These are phyloP conservation scores for Lethrus apterus DNA, from an alignment of 1,140 invertebrate species.

Conservation along the genomic window DNA sequence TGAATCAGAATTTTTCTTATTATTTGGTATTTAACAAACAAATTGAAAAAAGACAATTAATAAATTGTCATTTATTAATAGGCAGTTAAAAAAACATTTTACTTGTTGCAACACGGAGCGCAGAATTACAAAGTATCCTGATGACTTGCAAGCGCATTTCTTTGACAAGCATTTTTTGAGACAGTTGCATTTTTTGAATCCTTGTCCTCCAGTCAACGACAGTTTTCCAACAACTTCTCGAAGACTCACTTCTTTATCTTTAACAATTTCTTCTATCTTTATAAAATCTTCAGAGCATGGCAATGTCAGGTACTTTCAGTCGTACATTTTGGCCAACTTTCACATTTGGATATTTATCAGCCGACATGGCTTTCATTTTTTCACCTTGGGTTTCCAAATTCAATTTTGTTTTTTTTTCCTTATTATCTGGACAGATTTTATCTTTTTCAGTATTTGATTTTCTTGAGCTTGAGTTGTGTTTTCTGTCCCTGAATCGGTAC, in stretches of 20 bases:
- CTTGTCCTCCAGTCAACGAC: slow-evolving; percentile 2
- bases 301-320: slow-evolving; percentile 14
- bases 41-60: too few relatives aligned
- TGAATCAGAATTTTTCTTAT: too few relatives aligned
- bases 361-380: too few relatives aligned
- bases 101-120: background rate
- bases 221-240: slow-evolving; percentile 13
- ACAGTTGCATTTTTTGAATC: slow-evolving; percentile 7
- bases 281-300: slow-evolving; percentile 3
- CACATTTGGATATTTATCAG: slow-evolving; percentile 4
- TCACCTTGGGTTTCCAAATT: too few relatives aligned
- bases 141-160: slow-evolving; percentile 10
- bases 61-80: too few relatives aligned
- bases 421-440: too few relatives aligned
- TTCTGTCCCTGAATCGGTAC: too few relatives aligned
- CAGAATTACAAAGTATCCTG: background rate
- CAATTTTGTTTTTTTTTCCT: too few relatives aligned
- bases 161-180: slow-evolving; percentile 5
- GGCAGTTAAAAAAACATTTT: too few relatives aligned
- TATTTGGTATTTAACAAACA: too few relatives aligned
- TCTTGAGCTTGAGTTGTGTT: too few relatives aligned
- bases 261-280: slow-evolving; percentile 10
- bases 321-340: slow-evolving; percentile 16
- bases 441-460: too few relatives aligned
- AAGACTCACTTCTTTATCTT: slow-evolving; percentile 8